Evolutionary conservation across 35 echinoderm and acorn worm species (phyloP).

Genomic region (Hemicentrotus pulcherrimus): DNA sequence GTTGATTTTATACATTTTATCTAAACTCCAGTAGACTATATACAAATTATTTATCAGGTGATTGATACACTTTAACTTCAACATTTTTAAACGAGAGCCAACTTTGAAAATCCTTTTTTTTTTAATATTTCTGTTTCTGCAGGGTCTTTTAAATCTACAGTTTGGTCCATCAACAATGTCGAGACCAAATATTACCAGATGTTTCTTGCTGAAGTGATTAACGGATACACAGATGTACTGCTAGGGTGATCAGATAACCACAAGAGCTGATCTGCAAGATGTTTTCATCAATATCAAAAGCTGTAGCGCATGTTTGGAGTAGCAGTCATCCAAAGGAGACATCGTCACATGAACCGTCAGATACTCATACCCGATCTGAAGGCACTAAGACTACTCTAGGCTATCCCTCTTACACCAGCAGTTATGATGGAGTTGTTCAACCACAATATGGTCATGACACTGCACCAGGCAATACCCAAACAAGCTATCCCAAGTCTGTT

Average conservation of each 20-base stretch:
- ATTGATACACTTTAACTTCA: no score
- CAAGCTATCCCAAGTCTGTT: background rate
- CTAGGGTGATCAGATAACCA: background rate
- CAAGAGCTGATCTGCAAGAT: background rate
- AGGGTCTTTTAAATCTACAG: no score
- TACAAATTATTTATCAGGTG: no score
- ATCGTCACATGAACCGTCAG: background rate
- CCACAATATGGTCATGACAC: background rate
- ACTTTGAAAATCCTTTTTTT: no score
- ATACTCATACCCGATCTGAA: background rate
- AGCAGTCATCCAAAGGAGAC: background rate
- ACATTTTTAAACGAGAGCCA: no score
- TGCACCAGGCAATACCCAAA: background rate
- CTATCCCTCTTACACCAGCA: background rate
- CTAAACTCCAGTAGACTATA: no score
- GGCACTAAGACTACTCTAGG: background rate
- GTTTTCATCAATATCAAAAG: conserved; percentile 8
- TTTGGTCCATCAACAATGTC: background rate
- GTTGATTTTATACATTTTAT: no score
- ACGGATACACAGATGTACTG: no score
- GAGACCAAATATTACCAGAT: background rate
- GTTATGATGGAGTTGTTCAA: background rate
- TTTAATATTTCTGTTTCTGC: no score
- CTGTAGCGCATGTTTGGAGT: background rate
- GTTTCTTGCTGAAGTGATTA: background rate